Base-by-base conservation (phyloP, 2,113 vertebrate species). In the Chiloscyllium plagiosum region DNA sequence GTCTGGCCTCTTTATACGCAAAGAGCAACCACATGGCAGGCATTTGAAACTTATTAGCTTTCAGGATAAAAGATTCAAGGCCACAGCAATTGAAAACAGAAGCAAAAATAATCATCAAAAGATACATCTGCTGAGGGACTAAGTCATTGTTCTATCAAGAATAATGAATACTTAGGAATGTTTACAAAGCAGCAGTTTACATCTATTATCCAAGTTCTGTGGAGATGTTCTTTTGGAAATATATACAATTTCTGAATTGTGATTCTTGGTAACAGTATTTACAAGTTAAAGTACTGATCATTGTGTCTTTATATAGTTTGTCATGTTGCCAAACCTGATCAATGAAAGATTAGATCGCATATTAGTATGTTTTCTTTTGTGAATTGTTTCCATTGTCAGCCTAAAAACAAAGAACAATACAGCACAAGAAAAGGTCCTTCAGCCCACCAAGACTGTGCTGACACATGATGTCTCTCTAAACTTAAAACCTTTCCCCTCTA, bases 41-140 rank as follows among this genome's bases (percentile, higher is more conserved):
- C 94, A 95, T 72, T 95, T 72, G 68, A 95, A 95, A 95, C 94
- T 95, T 69, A 76, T 95, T 95, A 72, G 94, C 68, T 69, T 72
- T 95, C 24, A 47, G 94, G 37, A 95, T 95, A 70, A 95, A 42
- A 47, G 69, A 29, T 72, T 69, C n/a, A 94, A 94, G 92, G 66
- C 92, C 65, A 68, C 92, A 94, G 69, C 68, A 95, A 95, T 95
- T 95, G 69, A 72, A 95, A 95, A 95, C 69, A 76, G 42, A 95
- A 95, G 69, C 94, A 94, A 94, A 94, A 94, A 94, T 70, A 94
- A 94, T 47, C 12, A 47, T 47, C 94, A 95, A 95, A 95, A 50
- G 94, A 95, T 33, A 72, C 68, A 72, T 47, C 68, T 94, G 66
- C 66, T 15, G 66, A 69, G n/a, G 65, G 10, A 72, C 69, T 72